Evolutionary conservation across 2,797 vertebrate species (phyloP).

Genomic region (Phrynocephalus vlangalii): DNA sequence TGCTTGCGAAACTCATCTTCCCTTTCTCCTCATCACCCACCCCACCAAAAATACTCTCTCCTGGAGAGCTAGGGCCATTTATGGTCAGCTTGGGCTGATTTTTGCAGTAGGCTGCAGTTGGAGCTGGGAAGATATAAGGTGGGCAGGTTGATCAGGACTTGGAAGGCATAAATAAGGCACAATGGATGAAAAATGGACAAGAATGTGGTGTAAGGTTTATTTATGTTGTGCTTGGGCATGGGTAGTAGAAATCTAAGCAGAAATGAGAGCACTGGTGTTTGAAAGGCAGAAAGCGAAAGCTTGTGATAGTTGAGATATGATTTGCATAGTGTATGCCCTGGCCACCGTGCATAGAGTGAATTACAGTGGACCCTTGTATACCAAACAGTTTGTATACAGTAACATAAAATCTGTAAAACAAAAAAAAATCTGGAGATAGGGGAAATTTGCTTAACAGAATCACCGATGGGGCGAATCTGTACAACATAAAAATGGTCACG

Average conservation of each 20-base stretch:
- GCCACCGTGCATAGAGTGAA: not conserved
- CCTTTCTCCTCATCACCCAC: too few species aligned
- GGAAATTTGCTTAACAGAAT: too few species aligned
- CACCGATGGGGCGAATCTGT: too few species aligned
- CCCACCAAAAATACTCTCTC: not conserved
- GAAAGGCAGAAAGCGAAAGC: not conserved
- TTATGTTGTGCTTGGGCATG: not conserved
- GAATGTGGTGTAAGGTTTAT: not conserved
- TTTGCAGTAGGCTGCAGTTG: not conserved
- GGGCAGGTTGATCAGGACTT: not conserved
- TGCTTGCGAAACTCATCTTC: not conserved
- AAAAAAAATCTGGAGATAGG: too few species aligned
- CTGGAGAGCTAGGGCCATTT: not conserved
- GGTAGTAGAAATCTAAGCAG: not conserved
- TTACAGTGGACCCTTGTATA: not conserved
- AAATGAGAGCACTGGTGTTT: not conserved
- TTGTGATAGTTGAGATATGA: not conserved
- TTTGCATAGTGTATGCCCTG: not conserved
- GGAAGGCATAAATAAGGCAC: not conserved
- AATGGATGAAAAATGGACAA: not conserved
- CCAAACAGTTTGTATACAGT: too few species aligned
- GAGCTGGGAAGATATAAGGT: not conserved
- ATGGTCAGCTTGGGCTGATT: not conserved
- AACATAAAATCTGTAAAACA: too few species aligned
- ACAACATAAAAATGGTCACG: too few species aligned